Conservation (phyloP, 2,888 invertebrate species). For the Drosophila peninsularis region DNA sequence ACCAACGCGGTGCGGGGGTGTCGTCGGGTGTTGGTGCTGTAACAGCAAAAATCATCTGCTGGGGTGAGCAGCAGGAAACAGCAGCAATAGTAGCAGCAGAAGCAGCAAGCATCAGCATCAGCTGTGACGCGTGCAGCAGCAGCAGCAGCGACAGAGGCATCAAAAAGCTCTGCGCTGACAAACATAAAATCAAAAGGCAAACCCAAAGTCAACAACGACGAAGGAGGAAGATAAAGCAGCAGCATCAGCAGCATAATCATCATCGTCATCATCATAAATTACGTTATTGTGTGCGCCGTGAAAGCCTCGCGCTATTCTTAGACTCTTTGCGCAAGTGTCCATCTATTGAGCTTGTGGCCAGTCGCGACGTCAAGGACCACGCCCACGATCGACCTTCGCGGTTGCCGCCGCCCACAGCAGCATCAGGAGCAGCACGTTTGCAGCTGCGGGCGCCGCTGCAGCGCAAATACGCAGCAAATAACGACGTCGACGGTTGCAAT, state of each 20-base stretch:
- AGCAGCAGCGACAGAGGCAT: slow-evolving; percentile 17
- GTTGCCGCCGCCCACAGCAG: slow-evolving; percentile 14
- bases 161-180: slow-evolving; percentile 57
- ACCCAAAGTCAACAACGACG: slow-evolving; percentile 50
- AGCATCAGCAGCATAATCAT: slow-evolving; percentile 33
- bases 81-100: slow-evolving; percentile 54
- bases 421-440: slow-evolving; percentile 45
- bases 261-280: slow-evolving; percentile 15
- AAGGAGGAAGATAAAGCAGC: slow-evolving; percentile 7
- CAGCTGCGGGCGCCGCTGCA: slow-evolving; percentile 57
- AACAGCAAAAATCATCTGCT: slow-evolving; percentile 72
- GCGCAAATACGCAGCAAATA: slow-evolving; percentile 67
- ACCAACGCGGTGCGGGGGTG: slow-evolving; percentile 31
- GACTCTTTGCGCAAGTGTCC: slow-evolving; percentile 75
- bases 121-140: slow-evolving; percentile 57
- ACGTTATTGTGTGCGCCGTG: slow-evolving; percentile 65
- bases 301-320: slow-evolving; percentile 78
- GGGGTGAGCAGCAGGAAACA: slow-evolving; percentile 68
- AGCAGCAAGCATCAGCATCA: slow-evolving; percentile 52
- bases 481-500: slow-evolving; percentile 74
- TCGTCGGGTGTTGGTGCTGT: slow-evolving; percentile 42
- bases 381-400: slow-evolving; percentile 36
- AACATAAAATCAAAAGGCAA: slow-evolving; percentile 49
- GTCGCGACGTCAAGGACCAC: slow-evolving; percentile 55
- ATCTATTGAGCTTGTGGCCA: slow-evolving; percentile 71